Base-by-base conservation (phyloP, 2,888 invertebrate species). In the Philhelius pedissequus region DNA sequence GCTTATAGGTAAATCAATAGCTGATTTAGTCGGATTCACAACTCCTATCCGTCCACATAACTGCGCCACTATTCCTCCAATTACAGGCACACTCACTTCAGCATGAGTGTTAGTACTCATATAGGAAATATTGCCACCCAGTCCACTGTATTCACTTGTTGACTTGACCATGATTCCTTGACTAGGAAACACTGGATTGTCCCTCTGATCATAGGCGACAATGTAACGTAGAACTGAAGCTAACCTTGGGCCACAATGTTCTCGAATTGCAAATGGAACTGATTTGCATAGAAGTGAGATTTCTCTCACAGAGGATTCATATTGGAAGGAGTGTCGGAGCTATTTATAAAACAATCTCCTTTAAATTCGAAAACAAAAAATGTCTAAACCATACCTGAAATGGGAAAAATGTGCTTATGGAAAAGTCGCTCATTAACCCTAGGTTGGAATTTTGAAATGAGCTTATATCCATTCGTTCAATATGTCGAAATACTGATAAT, bases 61-160 rank as follows among this genome's bases (percentile, higher is more conserved):
- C 86, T 92, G 92, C 20, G 89, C 90, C 30, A 91, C 90, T n/a
- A 91, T 66, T 0, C 90, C 90, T 3, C 87, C 92, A 76, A 94
- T 91, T 0, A 96, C 91, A 0, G 94, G 93, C 88, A 94, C 92
- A 91, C 95, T 96, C 20, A 93, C 91, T 92, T 97, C 96, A 20
- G 95, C 90, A 87, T 94, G 94, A 8, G 95, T 90, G 87, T 97
- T 97, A 87, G 96, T 96, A 92, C 97, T 97, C 30, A 97, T 90
- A 90, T 97, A 97, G 15, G 96, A 96, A n/a, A 98, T 94, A 90
- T 98, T 96, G 2, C 99, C 99, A 9, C 98, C 98, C 6, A 98
- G 90, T 4, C 92, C 95, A 27, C 98, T 97, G 88, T 96, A 93
- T 92, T 99, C 99, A 88, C 96, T 94, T 5, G 94, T 94, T 80